These are phyloP conservation scores for Heliocidaris tuberculata DNA, from an alignment of 35 echinoderm and acorn worm species.

Conservation along the genomic window DNA sequence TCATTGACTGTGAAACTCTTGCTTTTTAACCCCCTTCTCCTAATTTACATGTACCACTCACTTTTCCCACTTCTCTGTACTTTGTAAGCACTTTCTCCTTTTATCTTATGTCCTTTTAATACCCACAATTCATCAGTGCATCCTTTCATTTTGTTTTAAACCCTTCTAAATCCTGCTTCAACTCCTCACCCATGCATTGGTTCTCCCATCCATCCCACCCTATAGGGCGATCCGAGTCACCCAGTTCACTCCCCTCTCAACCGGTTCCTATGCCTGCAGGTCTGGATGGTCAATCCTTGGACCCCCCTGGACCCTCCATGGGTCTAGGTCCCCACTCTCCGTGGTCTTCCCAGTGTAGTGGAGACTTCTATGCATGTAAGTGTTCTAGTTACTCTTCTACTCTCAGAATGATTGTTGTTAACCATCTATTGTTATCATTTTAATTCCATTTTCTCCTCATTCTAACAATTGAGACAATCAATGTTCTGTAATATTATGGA, in stretches of 20 bases:
- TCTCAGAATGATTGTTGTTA: neutral
- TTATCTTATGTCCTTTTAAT: too few species aligned
- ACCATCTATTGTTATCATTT: neutral
- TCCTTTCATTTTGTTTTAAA: too few species aligned
- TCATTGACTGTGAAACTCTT: neutral
- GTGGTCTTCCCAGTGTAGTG: constrained; percentile 55
- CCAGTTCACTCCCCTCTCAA: constrained; percentile 66
- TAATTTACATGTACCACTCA: neutral
- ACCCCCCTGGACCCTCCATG: constrained; percentile 32
- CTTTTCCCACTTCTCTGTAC: neutral
- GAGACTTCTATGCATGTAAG: constrained; percentile 53
- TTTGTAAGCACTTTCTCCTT: too few species aligned
- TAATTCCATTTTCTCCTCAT: neutral
- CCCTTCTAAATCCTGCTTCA: too few species aligned
- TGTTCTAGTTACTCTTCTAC: neutral
- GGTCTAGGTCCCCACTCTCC: constrained; percentile 36
- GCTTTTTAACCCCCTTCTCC: neutral
- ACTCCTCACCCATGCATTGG: too few species aligned
- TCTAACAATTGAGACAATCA: too few species aligned
- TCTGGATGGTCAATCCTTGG: constrained; percentile 24
- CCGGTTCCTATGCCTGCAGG: constrained; percentile 48
- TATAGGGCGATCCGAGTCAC: constrained; percentile 67
- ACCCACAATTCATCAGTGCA: too few species aligned
- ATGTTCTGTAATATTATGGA: too few species aligned
- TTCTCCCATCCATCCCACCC: neutral